phyloP scores from a whole-genome alignment of 2,113 vertebrate species.

The Cryptoleucopteryx plumbea region DNA sequence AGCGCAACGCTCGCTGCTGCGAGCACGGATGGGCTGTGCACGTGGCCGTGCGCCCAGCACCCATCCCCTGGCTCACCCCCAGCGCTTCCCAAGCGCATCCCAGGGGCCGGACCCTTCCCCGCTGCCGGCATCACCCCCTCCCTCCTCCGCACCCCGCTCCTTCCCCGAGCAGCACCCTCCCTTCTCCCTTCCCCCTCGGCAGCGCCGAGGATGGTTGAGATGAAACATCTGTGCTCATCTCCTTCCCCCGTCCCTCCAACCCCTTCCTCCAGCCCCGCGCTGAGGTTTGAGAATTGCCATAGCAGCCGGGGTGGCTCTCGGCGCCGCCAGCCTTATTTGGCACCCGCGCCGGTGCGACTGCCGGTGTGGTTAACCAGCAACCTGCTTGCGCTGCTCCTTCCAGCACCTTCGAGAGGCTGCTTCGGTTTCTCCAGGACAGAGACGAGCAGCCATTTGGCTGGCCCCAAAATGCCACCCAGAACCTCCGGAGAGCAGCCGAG shows the following conservation, averaged over 20 bases:
- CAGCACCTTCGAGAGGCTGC: background rate
- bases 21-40: background rate
- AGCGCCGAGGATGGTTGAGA: fast-evolving
- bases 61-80: background rate
- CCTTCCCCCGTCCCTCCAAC: background rate
- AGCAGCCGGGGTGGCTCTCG: background rate
- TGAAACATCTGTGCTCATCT: background rate
- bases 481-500: fast-evolving
- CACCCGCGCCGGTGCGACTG: background rate
- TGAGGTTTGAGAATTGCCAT: slow-evolving; percentile 19
- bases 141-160: too few species aligned
- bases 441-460: background rate
- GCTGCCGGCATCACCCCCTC: background rate
- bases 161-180: background rate
- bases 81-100: background rate
- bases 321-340: background rate
- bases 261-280: background rate
- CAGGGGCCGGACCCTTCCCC: background rate
- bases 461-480: background rate
- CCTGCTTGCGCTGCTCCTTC: background rate
- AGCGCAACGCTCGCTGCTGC: fast-evolving
- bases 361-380: background rate
- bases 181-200: background rate
- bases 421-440: background rate
- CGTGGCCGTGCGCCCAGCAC: background rate